phyloP scores from a whole-genome alignment of 2,888 invertebrate species.

The Thereva nobilitata region DNA sequence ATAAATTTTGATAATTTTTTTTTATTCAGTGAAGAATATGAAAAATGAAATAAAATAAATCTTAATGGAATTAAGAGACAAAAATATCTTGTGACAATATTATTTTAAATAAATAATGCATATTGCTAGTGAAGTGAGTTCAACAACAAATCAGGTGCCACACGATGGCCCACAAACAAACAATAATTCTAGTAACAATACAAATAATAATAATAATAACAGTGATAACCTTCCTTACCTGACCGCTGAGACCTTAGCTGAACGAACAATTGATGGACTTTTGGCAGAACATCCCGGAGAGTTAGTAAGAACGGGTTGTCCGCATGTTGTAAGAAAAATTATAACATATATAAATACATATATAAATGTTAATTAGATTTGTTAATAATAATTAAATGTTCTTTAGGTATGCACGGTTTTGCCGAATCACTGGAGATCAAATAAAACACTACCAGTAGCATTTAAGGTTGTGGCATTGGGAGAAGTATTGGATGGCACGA shows the following conservation, averaged over 20 bases:
- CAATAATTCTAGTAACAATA: slow-evolving; percentile 47
- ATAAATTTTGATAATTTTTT: too few relatives aligned
- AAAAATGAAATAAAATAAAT: slow-evolving; percentile 13
- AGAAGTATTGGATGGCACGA: slow-evolving; percentile 91
- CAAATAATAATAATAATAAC: slow-evolving; percentile 48
- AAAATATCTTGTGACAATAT: slow-evolving; percentile 16
- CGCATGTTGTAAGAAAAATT: slow-evolving; percentile 74
- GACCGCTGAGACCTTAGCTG: slow-evolving; percentile 81
- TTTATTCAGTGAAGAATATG: too few relatives aligned
- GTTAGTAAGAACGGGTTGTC: slow-evolving; percentile 91
- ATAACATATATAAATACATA: neutral
- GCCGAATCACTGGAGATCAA: slow-evolving; percentile 95
- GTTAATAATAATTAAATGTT: neutral
- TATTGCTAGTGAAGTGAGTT: slow-evolving; percentile 77
- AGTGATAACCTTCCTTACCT: slow-evolving; percentile 60
- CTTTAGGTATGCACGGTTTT: slow-evolving; percentile 78
- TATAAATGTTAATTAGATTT: neutral
- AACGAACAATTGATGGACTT: slow-evolving; percentile 80
- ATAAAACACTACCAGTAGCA: slow-evolving; percentile 93
- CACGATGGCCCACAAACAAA: slow-evolving; percentile 26
- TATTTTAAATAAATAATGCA: slow-evolving; percentile 64
- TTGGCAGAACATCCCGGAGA: slow-evolving; percentile 91
- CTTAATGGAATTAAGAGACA: slow-evolving; percentile 14
- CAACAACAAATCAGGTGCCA: slow-evolving; percentile 64
- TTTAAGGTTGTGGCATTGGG: slow-evolving; percentile 94